phyloP scores from a whole-genome alignment of 2,797 vertebrate genomes.

The Naso thynnoides region DNA sequence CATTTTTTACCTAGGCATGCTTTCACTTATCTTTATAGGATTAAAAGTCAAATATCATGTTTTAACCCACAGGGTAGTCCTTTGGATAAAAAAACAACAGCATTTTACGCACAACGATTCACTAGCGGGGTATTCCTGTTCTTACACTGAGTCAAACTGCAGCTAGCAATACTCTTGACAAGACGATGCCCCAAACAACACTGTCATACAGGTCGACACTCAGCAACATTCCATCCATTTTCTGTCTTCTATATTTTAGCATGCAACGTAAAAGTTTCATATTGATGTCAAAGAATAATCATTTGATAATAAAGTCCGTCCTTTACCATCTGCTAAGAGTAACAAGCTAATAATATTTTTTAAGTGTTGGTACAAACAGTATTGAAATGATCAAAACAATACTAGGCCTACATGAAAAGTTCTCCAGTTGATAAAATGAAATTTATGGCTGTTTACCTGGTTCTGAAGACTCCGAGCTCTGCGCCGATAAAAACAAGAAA shows the following conservation, averaged over 20 bases:
- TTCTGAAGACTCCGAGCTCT: constrained; percentile 65
- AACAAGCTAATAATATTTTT: neutral
- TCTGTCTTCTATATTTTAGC: constrained; percentile 28
- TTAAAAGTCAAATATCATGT: neutral
- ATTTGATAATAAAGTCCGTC: neutral
- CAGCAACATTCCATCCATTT: constrained; percentile 34
- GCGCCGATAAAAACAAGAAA: constrained; percentile 23
- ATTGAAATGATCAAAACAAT: neutral
- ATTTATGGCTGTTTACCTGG: constrained; percentile 69
- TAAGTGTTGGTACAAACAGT: neutral
- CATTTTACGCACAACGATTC: neutral
- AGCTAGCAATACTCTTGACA: constrained; percentile 20
- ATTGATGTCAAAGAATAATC: neutral
- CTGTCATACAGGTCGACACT: constrained; percentile 34
- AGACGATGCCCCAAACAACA: constrained; percentile 35
- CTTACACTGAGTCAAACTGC: neutral
- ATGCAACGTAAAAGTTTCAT: constrained; percentile 3
- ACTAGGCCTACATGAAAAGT: neutral
- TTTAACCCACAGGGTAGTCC: too few species aligned
- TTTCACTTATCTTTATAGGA: neutral
- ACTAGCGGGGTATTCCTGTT: neutral
- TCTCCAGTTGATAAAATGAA: neutral
- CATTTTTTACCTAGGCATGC: constrained; percentile 18
- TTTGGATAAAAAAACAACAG: too few species aligned
- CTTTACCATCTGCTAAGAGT: neutral